phyloP scores from a whole-genome alignment of 1,140 invertebrate genomes.

The Aradophagus sp. region DNA sequence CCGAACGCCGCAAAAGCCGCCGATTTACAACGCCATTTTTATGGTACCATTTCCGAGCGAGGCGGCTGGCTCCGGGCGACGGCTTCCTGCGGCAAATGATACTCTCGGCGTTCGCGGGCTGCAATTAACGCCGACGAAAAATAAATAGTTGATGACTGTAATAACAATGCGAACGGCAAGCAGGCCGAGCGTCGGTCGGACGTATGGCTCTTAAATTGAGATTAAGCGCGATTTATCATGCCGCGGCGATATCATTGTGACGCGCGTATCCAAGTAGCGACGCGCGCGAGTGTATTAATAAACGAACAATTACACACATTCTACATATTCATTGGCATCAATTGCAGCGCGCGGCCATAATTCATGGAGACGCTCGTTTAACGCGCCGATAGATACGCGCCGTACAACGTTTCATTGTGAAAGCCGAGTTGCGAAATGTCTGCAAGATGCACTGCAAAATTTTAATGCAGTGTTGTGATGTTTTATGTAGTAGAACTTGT shows the following conservation, averaged over 20 bases:
- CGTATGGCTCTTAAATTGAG: conserved; percentile 29
- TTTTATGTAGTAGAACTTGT: no score
- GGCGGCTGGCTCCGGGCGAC: conserved; percentile 24
- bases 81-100: conserved; percentile 41
- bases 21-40: conserved; percentile 56
- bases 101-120: conserved; percentile 33
- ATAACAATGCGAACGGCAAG: conserved; percentile 38
- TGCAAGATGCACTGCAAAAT: no score
- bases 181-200: conserved; percentile 10
- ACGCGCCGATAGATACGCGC: conserved; percentile 23
- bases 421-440: no score
- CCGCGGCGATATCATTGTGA: conserved; percentile 16
- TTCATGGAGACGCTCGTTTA: conserved; percentile 29
- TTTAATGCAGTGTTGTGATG: no score
- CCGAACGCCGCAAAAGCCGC: conserved; percentile 41
- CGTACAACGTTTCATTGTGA: no score
- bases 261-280: conserved; percentile 31
- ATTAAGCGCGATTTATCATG: conserved; percentile 27
- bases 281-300: conserved; percentile 25
- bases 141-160: conserved; percentile 45
- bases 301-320: conserved; percentile 34
- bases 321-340: conserved; percentile 28
- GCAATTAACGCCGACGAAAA: conserved; percentile 51
- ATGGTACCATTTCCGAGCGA: conserved; percentile 36
- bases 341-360: conserved; percentile 32